These are phyloP conservation scores for Gonioctena quinquepunctata DNA, from an alignment of 1,140 invertebrate species.

Conservation along the genomic window DNA sequence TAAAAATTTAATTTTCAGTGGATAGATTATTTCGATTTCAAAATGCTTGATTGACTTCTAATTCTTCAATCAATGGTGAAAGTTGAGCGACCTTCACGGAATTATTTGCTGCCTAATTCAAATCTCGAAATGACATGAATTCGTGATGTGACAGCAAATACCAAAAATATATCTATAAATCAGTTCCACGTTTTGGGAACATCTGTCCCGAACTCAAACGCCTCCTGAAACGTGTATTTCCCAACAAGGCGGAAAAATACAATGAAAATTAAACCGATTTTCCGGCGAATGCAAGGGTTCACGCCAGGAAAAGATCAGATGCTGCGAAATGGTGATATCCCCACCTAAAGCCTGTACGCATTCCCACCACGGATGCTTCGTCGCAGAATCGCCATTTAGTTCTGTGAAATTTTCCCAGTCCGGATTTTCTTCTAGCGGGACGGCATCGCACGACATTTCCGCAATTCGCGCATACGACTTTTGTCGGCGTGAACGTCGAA, in stretches of 20 bases:
- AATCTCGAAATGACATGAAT: too few relatives aligned
- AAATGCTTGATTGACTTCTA: too few relatives aligned
- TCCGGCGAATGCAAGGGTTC: slow-evolving; percentile 31
- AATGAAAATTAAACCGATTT: slow-evolving; percentile 29
- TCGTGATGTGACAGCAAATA: too few relatives aligned
- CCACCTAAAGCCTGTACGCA: slow-evolving; percentile 29
- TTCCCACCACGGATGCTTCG: slow-evolving; percentile 25
- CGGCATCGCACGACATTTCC: slow-evolving; percentile 12
- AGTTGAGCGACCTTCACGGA: too few relatives aligned
- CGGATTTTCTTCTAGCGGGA: slow-evolving; percentile 20
- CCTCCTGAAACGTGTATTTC: neutral
- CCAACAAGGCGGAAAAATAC: slow-evolving; percentile 23
- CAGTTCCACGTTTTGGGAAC: too few relatives aligned
- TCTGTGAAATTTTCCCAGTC: slow-evolving; percentile 26
- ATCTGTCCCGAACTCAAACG: neutral
- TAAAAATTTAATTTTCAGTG: too few relatives aligned
- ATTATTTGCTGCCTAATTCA: too few relatives aligned
- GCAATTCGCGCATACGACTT: slow-evolving; percentile 5
- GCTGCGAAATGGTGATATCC: slow-evolving; percentile 38
- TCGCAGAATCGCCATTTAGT: slow-evolving; percentile 18
- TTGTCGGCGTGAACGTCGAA: neutral
- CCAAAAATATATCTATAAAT: too few relatives aligned
- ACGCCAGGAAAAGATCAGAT: slow-evolving; percentile 36
- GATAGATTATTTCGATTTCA: too few relatives aligned
- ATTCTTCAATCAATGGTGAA: too few relatives aligned